These are phyloP conservation scores for Eupeodes corollae DNA, from an alignment of 1,140 invertebrate genomes.

Conservation along the genomic window DNA sequence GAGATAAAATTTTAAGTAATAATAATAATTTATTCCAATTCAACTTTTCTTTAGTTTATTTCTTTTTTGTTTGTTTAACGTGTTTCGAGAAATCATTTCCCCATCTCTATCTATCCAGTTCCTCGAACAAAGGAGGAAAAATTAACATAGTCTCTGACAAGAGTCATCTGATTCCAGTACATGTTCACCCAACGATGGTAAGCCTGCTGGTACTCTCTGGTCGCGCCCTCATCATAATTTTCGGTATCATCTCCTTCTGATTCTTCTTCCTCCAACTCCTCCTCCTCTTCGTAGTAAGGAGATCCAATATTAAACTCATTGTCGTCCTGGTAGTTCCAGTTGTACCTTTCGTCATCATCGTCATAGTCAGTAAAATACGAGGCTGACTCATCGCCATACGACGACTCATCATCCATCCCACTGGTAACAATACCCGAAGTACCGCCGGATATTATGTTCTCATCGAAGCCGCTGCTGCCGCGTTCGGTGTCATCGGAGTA, in stretches of 20 bases:
- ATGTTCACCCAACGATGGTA: conserved; percentile 6
- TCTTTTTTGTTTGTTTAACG: too few relatives aligned
- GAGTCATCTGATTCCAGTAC: conserved; percentile 7
- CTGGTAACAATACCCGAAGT: conserved; percentile 30
- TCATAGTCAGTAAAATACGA: not conserved
- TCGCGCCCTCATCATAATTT: not conserved
- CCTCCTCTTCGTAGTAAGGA: not conserved
- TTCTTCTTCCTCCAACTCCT: not conserved
- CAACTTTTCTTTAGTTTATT: too few relatives aligned
- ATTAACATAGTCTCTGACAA: conserved; percentile 8
- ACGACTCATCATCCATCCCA: conserved; percentile 9
- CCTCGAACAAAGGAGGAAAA: not conserved
- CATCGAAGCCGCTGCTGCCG: conserved; percentile 10
- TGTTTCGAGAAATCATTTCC: too few relatives aligned
- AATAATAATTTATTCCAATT: too few relatives aligned
- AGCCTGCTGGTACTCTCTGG: conserved; percentile 1
- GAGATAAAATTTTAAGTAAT: too few relatives aligned
- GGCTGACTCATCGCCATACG: not conserved
- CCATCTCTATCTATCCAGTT: not conserved
- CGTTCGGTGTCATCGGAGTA: conserved; percentile 5
- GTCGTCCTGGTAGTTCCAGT: not conserved
- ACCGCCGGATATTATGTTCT: conserved; percentile 19
- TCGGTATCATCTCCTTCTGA: not conserved
- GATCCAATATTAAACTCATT: not conserved
- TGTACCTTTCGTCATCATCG: not conserved